Evolutionary conservation across 35 echinoderm and acorn worm species (phyloP).

Genomic region (Hemicentrotus pulcherrimus): DNA sequence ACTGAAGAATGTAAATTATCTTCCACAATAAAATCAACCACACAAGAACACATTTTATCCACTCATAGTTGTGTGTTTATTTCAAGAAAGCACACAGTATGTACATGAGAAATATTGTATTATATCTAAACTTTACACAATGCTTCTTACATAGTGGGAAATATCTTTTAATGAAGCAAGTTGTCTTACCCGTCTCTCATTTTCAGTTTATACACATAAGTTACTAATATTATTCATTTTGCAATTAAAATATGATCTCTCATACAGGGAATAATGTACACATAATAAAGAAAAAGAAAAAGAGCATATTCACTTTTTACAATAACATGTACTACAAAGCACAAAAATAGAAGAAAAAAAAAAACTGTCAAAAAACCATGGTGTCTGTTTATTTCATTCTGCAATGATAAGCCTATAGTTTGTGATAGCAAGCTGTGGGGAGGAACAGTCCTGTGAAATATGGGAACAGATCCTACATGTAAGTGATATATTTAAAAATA

Average conservation of each 20-base stretch:
- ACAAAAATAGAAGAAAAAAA: not conserved
- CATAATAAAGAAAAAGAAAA: not conserved
- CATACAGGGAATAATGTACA: not conserved
- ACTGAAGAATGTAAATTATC: not conserved
- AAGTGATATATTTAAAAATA: too few relatives aligned
- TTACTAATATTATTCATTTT: not conserved
- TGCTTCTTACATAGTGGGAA: not conserved
- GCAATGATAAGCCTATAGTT: not conserved
- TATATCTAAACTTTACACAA: not conserved
- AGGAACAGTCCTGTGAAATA: too few relatives aligned
- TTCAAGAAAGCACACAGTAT: conserved; percentile 27
- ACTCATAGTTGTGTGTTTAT: conserved; percentile 47
- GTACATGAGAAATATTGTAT: not conserved
- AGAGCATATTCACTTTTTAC: not conserved
- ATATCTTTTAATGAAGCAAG: not conserved
- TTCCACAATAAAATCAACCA: not conserved
- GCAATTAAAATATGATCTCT: not conserved
- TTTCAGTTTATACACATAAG: not conserved
- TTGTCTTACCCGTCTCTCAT: conserved; percentile 17
- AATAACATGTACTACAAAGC: not conserved
- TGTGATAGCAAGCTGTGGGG: not conserved
- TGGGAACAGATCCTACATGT: too few relatives aligned
- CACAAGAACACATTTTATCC: not conserved
- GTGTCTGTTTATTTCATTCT: not conserved
- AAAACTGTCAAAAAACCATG: too few relatives aligned